Conservation (phyloP, 2,797 vertebrate genomes). For the Babyrousa celebensis region DNA sequence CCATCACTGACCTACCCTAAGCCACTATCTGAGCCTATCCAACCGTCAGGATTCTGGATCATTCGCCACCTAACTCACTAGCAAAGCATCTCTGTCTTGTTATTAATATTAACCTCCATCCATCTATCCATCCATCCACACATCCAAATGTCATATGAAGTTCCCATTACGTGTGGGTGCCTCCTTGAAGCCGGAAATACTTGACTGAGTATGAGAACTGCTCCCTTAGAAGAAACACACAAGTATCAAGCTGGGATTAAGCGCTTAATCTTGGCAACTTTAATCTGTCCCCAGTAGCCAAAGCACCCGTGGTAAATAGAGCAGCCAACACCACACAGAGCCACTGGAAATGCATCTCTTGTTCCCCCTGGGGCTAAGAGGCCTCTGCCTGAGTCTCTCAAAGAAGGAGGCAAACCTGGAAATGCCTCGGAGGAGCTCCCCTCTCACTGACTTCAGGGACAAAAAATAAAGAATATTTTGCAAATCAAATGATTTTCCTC, state of each 20-base stretch:
- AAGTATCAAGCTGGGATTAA: neutral
- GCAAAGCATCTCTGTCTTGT: neutral
- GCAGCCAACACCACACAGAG: neutral
- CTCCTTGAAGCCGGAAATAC: neutral
- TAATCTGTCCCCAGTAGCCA: neutral
- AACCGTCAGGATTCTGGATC: neutral
- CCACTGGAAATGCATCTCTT: neutral
- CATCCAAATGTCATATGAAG: neutral
- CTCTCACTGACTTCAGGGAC: neutral
- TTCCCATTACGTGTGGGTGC: neutral
- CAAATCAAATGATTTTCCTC: neutral
- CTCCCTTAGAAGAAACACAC: neutral
- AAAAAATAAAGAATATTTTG: neutral
- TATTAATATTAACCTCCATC: neutral
- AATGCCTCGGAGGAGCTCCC: no score
- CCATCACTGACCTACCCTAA: neutral
- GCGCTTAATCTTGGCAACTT: neutral
- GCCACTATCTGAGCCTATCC: neutral
- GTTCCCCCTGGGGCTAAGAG: neutral
- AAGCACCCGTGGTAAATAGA: neutral
- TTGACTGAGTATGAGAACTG: neutral
- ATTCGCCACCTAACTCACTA: neutral
- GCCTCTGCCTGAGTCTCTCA: neutral
- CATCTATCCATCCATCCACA: neutral
- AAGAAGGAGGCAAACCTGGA: neutral